Evolutionary conservation across 1,140 invertebrate species (phyloP), one percentile per base, ranked within the genome.

Genomic region (Drosophila pectinifera): DNA sequence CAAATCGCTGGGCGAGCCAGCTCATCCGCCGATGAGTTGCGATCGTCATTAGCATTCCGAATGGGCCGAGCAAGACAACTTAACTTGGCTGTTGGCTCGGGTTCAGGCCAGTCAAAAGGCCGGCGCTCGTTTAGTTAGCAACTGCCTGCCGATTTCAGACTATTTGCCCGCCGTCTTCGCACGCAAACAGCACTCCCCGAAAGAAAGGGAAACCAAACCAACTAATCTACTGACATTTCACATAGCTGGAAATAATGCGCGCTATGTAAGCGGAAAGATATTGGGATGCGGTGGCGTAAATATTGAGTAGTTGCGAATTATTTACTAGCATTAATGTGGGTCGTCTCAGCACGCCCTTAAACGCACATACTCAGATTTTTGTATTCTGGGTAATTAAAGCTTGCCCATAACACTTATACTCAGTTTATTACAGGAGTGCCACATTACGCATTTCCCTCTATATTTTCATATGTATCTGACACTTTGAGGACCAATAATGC

Each of bases 161-260:
- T 55, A 63, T 74, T 73, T 74, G 58, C 51, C 28, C 39, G 70
- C 14, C 41, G 26, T 75, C 42, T 75, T 75, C 72, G 46, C 72
- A 76, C 61, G 61, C 61, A 76, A 76, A 76, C 48, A 75, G 51
- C 73, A 76, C 28, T 56, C 20, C 34, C 22, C 45, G n/a, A 41
- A 45, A 16, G 49, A 61, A 38, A 56, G 31, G 39, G 39, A 45
- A 51, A 72, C 38, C 38, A 11, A 49, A 48, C 42, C 22, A 11
- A 55, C 39, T 41, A 45, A 48, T 38, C 28, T 26, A 10, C 38
- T 43, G 22, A 43, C 26, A 36, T 28, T 62, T 31, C 14, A 41
- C 20, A 34, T 22, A 14, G 6, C 39, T 31, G 38, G 2, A 28
- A 53, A 22, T 36, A 46, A 28, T 16, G 43, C 45, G 43, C 36